Evolutionary conservation across 1,140 invertebrate genomes (phyloP), one percentile per base, ranked within the genome.

Genomic region (Dendrolimus kikuchii): DNA sequence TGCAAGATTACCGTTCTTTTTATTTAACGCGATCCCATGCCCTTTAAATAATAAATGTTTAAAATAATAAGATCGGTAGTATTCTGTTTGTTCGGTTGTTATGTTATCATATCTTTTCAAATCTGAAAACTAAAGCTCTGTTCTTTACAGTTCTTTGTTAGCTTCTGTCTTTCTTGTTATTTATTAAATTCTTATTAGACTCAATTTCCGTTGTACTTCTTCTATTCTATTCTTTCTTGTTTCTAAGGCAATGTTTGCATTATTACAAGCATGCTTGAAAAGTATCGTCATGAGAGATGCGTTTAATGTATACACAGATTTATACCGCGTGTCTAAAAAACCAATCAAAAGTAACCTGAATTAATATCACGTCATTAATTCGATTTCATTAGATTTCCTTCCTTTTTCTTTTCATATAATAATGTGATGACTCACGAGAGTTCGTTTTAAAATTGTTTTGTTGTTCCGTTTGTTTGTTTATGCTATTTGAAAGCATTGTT

Each of bases 391-490:
- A 23, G 23, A 23, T 23, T 23, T 23, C 23, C 23, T 23, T 23
- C 23, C 23, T 23, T 23, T 23, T 23, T 23, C 23, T 23, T 23
- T 1, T 23, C 23, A 23, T 23, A 23, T 23, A 74, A 83, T 86
- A 84, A 72, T 86, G 82, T 86, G 82, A 86, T 86, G 82, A 86
- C 82, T 86, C 82, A 86, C 74, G 65, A 68, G 68, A 81, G 71
- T 67, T 40, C 39, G 5, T 40, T 49, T 49, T 46, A 55, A 55
- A 57, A 56, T 57, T 23, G 23, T 23, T 23, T 23, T 23, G 23
- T 23, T 23, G 23, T 23, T 23, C 23, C 23, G 23, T 66, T 52
- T 47, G 38, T 59, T 46, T 51, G n/a, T 9, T 45, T 52, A 46
- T 55, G 51, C 57, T 62, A 64, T 58, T 55, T 49, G n/a, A 48